phyloP scores from a whole-genome alignment of 2,113 vertebrate genomes.

The Spheniscus mendiculus region DNA sequence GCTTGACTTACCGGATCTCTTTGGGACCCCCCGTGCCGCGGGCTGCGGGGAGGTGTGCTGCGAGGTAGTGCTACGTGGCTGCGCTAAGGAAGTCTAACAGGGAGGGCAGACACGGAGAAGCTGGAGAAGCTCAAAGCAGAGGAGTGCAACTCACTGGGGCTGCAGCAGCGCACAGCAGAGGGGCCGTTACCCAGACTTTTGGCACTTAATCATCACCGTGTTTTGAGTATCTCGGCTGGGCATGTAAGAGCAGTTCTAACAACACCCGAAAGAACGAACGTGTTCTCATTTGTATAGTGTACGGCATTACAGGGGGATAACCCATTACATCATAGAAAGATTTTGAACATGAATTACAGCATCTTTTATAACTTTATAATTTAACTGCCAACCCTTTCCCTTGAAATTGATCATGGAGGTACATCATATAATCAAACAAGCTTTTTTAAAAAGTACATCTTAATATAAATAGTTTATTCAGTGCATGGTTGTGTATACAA shows the following conservation, averaged over 20 bases:
- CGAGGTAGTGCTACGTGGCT: background rate
- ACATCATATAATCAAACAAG: conserved; percentile 47
- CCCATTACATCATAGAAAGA: background rate
- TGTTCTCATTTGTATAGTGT: background rate
- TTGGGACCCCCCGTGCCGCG: background rate
- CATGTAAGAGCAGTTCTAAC: background rate
- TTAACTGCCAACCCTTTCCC: background rate
- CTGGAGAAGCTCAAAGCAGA: background rate
- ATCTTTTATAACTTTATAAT: background rate
- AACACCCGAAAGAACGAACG: background rate
- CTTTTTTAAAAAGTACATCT: conserved; percentile 84
- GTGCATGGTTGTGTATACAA: conserved; percentile 98
- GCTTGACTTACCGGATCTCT: background rate
- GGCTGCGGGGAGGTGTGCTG: background rate
- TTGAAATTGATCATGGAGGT: background rate
- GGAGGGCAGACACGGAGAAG: background rate
- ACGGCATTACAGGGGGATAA: background rate
- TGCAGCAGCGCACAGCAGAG: background rate
- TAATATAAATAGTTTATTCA: conserved; percentile 98
- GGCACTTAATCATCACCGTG: background rate
- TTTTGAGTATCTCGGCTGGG: conserved; percentile 22
- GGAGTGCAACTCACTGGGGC: background rate
- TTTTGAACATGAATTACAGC: background rate
- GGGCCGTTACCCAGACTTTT: background rate
- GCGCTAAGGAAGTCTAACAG: background rate